phyloP scores from a whole-genome alignment of 2,888 invertebrate species.

The Acanthococcus lagerstroemiae region DNA sequence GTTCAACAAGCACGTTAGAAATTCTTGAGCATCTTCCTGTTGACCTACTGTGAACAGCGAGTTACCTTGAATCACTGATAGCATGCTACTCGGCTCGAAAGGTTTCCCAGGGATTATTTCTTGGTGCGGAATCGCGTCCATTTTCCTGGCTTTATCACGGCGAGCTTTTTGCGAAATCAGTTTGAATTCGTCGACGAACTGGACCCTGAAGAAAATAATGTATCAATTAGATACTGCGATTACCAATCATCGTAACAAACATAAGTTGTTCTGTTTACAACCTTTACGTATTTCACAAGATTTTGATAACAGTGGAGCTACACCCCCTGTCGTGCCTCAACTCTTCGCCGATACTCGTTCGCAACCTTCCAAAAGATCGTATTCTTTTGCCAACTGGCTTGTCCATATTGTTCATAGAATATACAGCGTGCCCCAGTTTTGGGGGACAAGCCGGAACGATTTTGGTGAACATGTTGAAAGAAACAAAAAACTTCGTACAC shows the following conservation, averaged over 20 bases:
- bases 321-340: too few species aligned
- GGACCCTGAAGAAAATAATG: conserved; percentile 49
- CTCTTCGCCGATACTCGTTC: not conserved
- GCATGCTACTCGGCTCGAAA: conserved; percentile 78
- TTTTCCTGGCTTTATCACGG: conserved; percentile 19
- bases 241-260: conserved; percentile 32
- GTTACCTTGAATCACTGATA: conserved; percentile 64
- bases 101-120: conserved; percentile 51
- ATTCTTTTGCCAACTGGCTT: too few species aligned
- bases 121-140: conserved; percentile 42
- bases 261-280: not conserved
- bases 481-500: too few species aligned
- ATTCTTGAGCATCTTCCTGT: conserved; percentile 97
- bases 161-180: conserved; percentile 39
- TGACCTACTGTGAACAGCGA: conserved; percentile 65
- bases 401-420: too few species aligned
- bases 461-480: too few species aligned
- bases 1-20: conserved; percentile 83
- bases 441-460: too few species aligned
- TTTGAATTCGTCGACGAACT: conserved; percentile 68
- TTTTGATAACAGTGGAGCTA: too few species aligned
- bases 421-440: too few species aligned
- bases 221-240: conserved; percentile 14
- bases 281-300: too few species aligned
- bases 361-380: not conserved